Conservation (phyloP, 2,888 invertebrate genomes). For the Synanthedon formicaeformis region DNA sequence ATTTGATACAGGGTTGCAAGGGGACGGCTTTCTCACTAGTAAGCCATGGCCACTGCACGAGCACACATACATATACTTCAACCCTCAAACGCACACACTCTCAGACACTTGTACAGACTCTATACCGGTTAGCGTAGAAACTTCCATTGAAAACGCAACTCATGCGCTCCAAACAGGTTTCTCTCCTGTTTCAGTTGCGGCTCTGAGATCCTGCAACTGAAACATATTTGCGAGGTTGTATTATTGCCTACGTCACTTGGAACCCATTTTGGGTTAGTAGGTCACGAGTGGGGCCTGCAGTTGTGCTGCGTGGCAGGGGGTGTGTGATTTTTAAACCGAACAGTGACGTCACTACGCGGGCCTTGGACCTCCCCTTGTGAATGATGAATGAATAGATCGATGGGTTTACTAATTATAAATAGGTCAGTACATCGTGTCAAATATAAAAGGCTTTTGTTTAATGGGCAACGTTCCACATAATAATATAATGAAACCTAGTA, state of each 20-base stretch:
- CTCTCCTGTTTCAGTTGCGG: constrained; percentile 9
- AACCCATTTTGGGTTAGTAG: constrained; percentile 61
- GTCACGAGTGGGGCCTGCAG: constrained; percentile 60
- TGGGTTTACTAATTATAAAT: constrained; percentile 29
- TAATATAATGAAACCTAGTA: too few species aligned
- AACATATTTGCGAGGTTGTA: constrained; percentile 36
- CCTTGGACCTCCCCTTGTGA: constrained; percentile 37
- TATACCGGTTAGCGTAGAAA: constrained; percentile 30
- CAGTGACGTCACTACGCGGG: constrained; percentile 50
- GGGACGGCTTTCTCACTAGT: constrained; percentile 14
- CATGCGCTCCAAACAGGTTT: constrained; percentile 26
- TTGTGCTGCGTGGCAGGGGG: constrained; percentile 33
- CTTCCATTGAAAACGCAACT: constrained; percentile 55
- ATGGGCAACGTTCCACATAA: too few species aligned
- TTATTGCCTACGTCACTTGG: constrained; percentile 53
- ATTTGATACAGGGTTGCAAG: constrained; percentile 20
- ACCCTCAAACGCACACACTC: constrained; percentile 17
- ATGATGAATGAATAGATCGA: constrained; percentile 62
- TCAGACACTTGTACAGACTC: constrained; percentile 10
- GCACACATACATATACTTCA: constrained; percentile 14
- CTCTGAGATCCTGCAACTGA: constrained; percentile 8
- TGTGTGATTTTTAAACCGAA: constrained; percentile 46
- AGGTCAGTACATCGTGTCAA: constrained; percentile 2
- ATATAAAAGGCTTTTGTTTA: background rate
- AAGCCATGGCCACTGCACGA: constrained; percentile 17